These are phyloP conservation scores for Spodoptera picta DNA, from an alignment of 2,888 invertebrate genomes.

Conservation along the genomic window DNA sequence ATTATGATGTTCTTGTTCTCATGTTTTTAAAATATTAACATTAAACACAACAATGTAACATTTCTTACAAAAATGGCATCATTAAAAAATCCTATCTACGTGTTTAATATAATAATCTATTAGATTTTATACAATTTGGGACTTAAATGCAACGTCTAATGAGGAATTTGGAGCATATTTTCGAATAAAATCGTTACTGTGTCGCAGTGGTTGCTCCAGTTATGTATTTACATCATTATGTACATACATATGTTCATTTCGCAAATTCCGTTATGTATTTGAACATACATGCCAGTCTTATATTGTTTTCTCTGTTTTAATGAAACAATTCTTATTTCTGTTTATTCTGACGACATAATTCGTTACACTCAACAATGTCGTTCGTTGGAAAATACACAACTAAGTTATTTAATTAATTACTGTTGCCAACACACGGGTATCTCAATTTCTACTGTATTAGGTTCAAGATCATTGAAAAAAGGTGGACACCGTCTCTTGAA, in stretches of 20 bases:
- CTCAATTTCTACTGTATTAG: too few species aligned
- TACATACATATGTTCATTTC: conserved; percentile 1
- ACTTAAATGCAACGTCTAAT: conserved; percentile 64
- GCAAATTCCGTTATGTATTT: conserved; percentile 2
- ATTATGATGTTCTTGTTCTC: conserved; percentile 35
- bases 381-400: too few species aligned
- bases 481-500: too few species aligned
- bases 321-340: too few species aligned
- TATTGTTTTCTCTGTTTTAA: too few species aligned
- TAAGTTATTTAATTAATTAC: too few species aligned
- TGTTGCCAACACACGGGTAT: too few species aligned
- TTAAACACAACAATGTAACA: conserved; percentile 57
- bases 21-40: conserved; percentile 50
- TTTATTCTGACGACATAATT: too few species aligned
- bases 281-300: not conserved
- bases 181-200: conserved; percentile 12
- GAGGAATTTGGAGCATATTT: conserved; percentile 34
- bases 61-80: conserved; percentile 72
- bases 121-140: conserved; percentile 64
- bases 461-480: too few species aligned
- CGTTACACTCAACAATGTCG: too few species aligned
- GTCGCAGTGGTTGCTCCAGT: conserved; percentile 7
- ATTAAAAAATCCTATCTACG: conserved; percentile 77
- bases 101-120: conserved; percentile 43
- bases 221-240: conserved; percentile 33